Evolutionary conservation across 2,113 vertebrate species (phyloP).

Genomic region (Semnopithecus entellus): DNA sequence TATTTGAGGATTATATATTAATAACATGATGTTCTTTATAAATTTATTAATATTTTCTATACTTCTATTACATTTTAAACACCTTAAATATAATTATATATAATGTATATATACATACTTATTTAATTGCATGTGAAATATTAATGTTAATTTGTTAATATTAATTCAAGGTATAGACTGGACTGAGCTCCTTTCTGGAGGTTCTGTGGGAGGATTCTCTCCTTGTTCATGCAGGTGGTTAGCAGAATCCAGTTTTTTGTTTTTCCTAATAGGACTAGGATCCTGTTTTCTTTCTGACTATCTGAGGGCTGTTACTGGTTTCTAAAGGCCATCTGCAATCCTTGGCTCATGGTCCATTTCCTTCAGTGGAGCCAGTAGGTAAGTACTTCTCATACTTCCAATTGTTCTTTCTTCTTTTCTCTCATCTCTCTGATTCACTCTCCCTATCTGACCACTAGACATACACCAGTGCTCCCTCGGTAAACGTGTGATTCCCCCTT

Average conservation of each 20-base stretch:
- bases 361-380: not conserved
- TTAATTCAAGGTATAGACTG: not conserved
- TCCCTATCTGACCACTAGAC: not conserved
- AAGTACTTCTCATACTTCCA: not conserved
- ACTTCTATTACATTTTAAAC: too few relatives aligned
- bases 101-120: not conserved
- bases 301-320: not conserved
- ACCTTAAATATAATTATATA: not conserved
- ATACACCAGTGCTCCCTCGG: not conserved
- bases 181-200: not conserved
- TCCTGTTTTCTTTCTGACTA: not conserved
- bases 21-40: not conserved
- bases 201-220: not conserved
- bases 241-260: not conserved
- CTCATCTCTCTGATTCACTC: not conserved
- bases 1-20: not conserved
- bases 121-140: not conserved
- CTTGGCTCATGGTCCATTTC: too few relatives aligned
- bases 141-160: not conserved
- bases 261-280: not conserved
- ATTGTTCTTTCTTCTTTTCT: not conserved
- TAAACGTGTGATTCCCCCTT: not conserved
- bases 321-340: not conserved
- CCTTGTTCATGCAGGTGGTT: not conserved
- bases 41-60: too few relatives aligned